Evolutionary conservation across 2,888 invertebrate genomes (phyloP), one percentile per base, ranked within the genome.

Genomic region (Apodemia hepburni): DNA sequence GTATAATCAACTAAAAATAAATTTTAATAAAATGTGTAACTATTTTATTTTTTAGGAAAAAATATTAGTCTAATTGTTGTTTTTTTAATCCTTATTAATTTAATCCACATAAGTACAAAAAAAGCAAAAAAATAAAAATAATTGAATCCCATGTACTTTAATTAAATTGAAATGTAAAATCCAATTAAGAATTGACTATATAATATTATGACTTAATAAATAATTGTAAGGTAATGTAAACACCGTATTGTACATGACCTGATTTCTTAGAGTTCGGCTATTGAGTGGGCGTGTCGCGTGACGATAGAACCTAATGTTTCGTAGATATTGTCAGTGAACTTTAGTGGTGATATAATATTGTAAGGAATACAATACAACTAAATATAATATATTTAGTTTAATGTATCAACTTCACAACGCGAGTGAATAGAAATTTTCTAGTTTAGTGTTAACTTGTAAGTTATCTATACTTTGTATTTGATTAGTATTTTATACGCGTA

Each of bases 221-320:
- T 51, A 51, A 22, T 27, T 18, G 51, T 51, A 18, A 51, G 12
- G 51, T 18, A 22, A 27, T 59, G 61, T 65, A 65, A 65, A 63
- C 63, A 63, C 47, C 27, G 22, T 54, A 22, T 22, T 38, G 61
- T 60, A 61, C 61, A 60, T 82, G 84, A 84, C 84, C 84, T 69
- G 77, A 73, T 79, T 83, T 74, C 69, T 60, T 61, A 66, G 73
- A 68, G 85, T 82, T 83, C 83, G 80, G 15, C 72, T 72, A 80
- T 67, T 78, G 81, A 62, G 78, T 78, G 82, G 82, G 82, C 77
- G 83, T 82, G 80, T 72, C 80, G 64, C 45, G 65, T 70, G 70
- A 69, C 69, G 71, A 27, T 54, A 3, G 22, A 27, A 29, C 54
- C 29, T 29, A 29, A 27, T 54, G 54, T 54, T 54, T 27, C 54